phyloP scores from a whole-genome alignment of 2,888 invertebrate species.

The Argyresthia goedartella region DNA sequence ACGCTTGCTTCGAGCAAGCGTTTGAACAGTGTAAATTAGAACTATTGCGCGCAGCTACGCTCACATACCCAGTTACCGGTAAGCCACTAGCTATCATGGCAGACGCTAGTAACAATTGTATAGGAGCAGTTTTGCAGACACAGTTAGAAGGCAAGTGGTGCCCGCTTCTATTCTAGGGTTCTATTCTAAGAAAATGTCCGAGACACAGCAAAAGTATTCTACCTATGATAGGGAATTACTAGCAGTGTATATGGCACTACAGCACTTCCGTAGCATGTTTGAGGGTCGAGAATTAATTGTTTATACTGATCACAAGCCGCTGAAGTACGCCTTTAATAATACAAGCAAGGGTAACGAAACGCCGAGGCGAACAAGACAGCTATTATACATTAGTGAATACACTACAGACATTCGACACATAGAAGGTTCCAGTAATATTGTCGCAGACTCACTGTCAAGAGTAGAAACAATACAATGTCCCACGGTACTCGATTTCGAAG shows the following conservation, averaged over 20 bases:
- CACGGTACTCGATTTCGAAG: not conserved
- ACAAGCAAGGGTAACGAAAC: not conserved
- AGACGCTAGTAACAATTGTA: constrained; percentile 12
- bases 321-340: not conserved
- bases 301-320: constrained; percentile 6
- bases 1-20: constrained; percentile 6
- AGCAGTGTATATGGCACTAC: constrained; percentile 2
- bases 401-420: not conserved
- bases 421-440: not conserved
- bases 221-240: constrained; percentile 5
- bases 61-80: constrained; percentile 18
- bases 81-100: constrained; percentile 16
- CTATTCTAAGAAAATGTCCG: constrained; percentile 5
- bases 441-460: not conserved
- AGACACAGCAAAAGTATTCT: constrained; percentile 3
- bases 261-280: constrained; percentile 11
- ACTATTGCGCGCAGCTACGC: constrained; percentile 14
- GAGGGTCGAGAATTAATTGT: constrained; percentile 12
- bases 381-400: not conserved
- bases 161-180: constrained; percentile 4
- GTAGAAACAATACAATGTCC: not conserved
- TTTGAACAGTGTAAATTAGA: constrained; percentile 15
- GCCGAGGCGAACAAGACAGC: not conserved
- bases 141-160: not conserved
- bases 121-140: constrained; percentile 4